Evolutionary conservation across 2,113 vertebrate species (phyloP).

Genomic region (Argyrosomus japonicus): DNA sequence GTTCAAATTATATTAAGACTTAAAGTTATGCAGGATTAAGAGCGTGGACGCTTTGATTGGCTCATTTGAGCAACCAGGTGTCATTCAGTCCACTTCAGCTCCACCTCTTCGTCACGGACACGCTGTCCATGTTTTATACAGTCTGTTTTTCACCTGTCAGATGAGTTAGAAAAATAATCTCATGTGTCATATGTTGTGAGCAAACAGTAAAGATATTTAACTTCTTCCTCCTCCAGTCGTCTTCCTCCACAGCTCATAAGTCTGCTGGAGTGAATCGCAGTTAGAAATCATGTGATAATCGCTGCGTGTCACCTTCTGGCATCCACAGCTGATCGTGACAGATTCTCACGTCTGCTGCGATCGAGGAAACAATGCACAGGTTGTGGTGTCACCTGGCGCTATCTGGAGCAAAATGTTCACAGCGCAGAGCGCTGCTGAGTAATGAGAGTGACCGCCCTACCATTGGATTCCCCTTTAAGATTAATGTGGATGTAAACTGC

Average conservation of each 20-base stretch:
- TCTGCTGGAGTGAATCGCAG: neutral
- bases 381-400: conserved; percentile 5
- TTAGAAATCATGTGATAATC: neutral
- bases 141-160: too few relatives aligned
- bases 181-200: neutral
- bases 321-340: neutral
- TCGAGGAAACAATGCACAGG: neutral
- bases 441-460: conserved; percentile 37
- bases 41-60: too few relatives aligned
- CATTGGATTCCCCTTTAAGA: conserved; percentile 36
- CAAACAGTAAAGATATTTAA: neutral
- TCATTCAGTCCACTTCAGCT: too few relatives aligned
- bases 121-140: too few relatives aligned
- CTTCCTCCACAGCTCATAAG: neutral
- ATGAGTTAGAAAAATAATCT: too few relatives aligned
- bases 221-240: neutral
- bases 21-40: too few relatives aligned
- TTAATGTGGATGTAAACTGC: conserved; percentile 53
- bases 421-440: conserved; percentile 41
- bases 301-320: neutral
- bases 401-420: conserved; percentile 34
- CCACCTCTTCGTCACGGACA: too few relatives aligned
- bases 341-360: neutral
- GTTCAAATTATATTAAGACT: too few relatives aligned
- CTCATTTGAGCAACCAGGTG: too few relatives aligned